phyloP scores from a whole-genome alignment of 1,140 invertebrate species.

The Cydia fagiglandana region DNA sequence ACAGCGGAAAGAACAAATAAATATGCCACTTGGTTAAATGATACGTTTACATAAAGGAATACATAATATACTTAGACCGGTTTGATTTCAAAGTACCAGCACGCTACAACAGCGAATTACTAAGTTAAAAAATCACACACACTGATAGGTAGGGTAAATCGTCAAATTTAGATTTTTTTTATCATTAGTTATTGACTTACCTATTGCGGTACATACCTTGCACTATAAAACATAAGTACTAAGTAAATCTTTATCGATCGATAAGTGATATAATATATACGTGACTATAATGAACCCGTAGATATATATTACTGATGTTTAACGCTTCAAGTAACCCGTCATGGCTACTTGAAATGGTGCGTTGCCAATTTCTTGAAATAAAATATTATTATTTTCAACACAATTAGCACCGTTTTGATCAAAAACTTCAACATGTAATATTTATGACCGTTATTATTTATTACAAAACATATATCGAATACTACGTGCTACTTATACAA shows the following conservation, averaged over 20 bases:
- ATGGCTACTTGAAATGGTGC: conserved; percentile 7
- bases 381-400: conserved; percentile 5
- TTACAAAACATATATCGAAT: neutral
- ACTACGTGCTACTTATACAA: neutral
- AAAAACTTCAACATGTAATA: neutral
- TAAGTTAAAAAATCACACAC: no score
- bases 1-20: conserved; percentile 30
- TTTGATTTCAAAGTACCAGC: no score
- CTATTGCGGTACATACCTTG: no score
- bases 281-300: neutral
- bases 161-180: no score
- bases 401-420: neutral
- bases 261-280: neutral
- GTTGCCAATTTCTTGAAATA: neutral
- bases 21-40: conserved; percentile 20
- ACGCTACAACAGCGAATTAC: no score
- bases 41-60: neutral
- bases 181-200: no score
- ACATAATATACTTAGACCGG: neutral
- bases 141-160: no score
- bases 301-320: neutral
- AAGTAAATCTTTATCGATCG: no score
- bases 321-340: neutral
- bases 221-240: no score
- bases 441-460: neutral